Base-by-base conservation (phyloP, 2,888 invertebrate genomes). In the Netelia inedita region DNA sequence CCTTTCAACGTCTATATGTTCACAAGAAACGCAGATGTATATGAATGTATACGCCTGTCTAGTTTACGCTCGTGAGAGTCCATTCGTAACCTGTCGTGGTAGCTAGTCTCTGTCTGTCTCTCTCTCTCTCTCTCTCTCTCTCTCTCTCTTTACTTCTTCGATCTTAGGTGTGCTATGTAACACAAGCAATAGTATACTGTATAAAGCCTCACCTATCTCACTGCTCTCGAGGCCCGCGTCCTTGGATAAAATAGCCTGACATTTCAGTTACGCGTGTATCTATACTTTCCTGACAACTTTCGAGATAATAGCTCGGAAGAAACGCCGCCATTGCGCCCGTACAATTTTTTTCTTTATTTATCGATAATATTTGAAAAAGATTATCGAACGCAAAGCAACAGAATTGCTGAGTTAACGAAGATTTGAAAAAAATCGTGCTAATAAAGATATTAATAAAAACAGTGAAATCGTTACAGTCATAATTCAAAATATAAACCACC, bases 241-340 rank as follows among this genome's bases (percentile, higher is more conserved):
- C 92, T 92, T 92, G 90, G 89, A 88, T 88, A 88, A 74, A 89
- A 89, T 88, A 87, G 90, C 88, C 90, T 92, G 92, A 92, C 92
- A 92, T 92, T 92, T 91, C 88, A 91, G 89, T 89, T 88, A 87
- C 82, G 83, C 81, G 84, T 84, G 79, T 86, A 86, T 68, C 50
- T 68, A 68, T 68, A 68, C 50, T 68, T 68, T 68, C 69, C 53
- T 57, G 63, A 63, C 81, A 71, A 75, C 74, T 74, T 61, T 66
- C 28, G 55, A 53, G 59, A 80, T 73, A 14, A 14, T 80, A 66
- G 46, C 50, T 66, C 66, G 28, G 65, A 10, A 53, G 41, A 43
- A 19, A 41, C 61, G 41, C 16, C 16, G 28, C 66, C 21, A 53
- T 41, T 41, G 72, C 21, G 6, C 23, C 3, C 9, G 46, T 50